Conservation (phyloP, 2,797 vertebrate species). For the Dipus sagitta region DNA sequence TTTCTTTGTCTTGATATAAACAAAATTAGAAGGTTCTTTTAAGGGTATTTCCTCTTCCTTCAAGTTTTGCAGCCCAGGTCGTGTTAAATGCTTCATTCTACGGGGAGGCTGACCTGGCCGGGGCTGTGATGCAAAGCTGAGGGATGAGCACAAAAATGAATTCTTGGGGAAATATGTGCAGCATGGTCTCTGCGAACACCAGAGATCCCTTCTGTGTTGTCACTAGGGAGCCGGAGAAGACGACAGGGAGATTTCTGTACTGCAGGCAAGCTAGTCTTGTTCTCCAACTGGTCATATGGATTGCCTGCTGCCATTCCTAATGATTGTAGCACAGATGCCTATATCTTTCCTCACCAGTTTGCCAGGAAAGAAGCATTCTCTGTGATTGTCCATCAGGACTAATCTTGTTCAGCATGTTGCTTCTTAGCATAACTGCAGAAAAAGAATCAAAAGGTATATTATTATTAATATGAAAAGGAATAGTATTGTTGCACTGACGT, state of each 20-base stretch:
- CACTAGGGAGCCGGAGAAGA: conserved; percentile 86
- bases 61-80: conserved; percentile 87
- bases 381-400: conserved; percentile 91
- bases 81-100: conserved; percentile 91
- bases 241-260: conserved; percentile 87
- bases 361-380: conserved; percentile 89
- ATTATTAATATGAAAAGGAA: conserved; percentile 82
- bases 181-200: conserved; percentile 87
- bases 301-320: conserved; percentile 88
- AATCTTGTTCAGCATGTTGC: conserved; percentile 89
- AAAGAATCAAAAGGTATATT: conserved; percentile 89
- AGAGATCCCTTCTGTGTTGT: conserved; percentile 86
- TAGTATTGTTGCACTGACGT: conserved; percentile 86
- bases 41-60: conserved; percentile 83
- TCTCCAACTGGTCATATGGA: conserved; percentile 84
- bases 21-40: conserved; percentile 88
- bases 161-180: conserved; percentile 88
- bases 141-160: conserved; percentile 92
- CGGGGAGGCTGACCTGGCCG: conserved; percentile 93
- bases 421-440: conserved; percentile 92
- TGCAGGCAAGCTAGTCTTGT: conserved; percentile 82
- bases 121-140: conserved; percentile 90
- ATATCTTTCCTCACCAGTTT: conserved; percentile 89
- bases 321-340: conserved; percentile 86
- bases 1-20: conserved; percentile 41